Evolutionary conservation across 2,797 vertebrate genomes (phyloP).

Genomic region (Sebastes aleutianus): DNA sequence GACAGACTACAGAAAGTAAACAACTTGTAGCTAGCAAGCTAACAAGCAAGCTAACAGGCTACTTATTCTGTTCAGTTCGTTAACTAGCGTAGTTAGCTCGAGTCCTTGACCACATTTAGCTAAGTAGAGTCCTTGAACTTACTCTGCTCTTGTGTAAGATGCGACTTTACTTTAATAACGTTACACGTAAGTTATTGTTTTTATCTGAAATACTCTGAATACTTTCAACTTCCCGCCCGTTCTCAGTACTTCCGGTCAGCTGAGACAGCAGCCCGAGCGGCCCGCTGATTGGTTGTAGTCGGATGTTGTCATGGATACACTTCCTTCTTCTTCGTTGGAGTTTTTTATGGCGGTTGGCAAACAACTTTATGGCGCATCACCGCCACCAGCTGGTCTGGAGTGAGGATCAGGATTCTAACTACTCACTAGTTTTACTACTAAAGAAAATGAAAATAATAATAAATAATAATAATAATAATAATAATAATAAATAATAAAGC

Average conservation of each 20-base stretch:
- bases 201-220: not conserved
- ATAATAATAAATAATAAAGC: too few relatives aligned
- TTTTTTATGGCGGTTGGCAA: too few relatives aligned
- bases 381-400: too few relatives aligned
- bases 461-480: too few relatives aligned
- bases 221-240: conserved; percentile 67
- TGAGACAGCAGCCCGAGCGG: conserved; percentile 9
- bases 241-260: conserved; percentile 38
- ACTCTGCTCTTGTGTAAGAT: fast-evolving
- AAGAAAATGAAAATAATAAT: too few relatives aligned
- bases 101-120: not conserved
- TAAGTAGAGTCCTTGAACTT: not conserved
- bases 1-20: not conserved
- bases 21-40: not conserved
- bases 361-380: too few relatives aligned
- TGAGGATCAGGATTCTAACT: too few relatives aligned
- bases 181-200: not conserved
- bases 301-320: not conserved
- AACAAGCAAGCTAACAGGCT: not conserved
- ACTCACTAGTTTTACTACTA: too few relatives aligned
- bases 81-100: not conserved
- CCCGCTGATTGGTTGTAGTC: not conserved
- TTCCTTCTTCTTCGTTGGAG: too few relatives aligned
- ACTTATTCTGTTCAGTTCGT: not conserved
- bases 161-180: not conserved